Evolutionary conservation across 2,113 vertebrate species (phyloP).

Genomic region (Pithys albifrons): DNA sequence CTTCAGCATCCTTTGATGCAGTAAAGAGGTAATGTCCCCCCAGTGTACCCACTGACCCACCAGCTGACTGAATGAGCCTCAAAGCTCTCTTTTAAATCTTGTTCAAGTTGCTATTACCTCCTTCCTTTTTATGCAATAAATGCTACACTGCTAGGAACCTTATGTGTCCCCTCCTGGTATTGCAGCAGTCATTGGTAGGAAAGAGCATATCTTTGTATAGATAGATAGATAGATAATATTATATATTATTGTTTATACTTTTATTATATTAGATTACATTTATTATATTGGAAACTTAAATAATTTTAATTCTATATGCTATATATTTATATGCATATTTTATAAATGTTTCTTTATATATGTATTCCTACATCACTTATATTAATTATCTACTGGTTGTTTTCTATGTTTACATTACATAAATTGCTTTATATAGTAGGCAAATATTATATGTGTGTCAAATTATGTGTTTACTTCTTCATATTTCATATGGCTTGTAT

Average conservation of each 20-base stretch:
- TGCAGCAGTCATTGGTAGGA: neutral
- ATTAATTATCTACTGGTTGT: neutral
- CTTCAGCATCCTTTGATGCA: neutral
- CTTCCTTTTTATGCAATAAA: neutral
- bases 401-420: neutral
- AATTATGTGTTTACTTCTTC: neutral
- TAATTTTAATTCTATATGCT: neutral
- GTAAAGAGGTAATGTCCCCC: accelerated
- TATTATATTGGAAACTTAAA: neutral
- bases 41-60: accelerated
- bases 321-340: neutral
- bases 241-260: neutral
- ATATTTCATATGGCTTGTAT: neutral
- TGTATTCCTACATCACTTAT: neutral
- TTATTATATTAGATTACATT: neutral
- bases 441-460: neutral
- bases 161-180: neutral
- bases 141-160: neutral
- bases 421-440: neutral
- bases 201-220: neutral
- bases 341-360: neutral
- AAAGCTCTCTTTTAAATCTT: neutral
- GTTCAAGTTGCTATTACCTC: neutral
- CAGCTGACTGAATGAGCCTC: accelerated
- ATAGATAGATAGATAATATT: neutral